Evolutionary conservation across 2,888 invertebrate genomes (phyloP).

Genomic region (Standfussiana lucernea): DNA sequence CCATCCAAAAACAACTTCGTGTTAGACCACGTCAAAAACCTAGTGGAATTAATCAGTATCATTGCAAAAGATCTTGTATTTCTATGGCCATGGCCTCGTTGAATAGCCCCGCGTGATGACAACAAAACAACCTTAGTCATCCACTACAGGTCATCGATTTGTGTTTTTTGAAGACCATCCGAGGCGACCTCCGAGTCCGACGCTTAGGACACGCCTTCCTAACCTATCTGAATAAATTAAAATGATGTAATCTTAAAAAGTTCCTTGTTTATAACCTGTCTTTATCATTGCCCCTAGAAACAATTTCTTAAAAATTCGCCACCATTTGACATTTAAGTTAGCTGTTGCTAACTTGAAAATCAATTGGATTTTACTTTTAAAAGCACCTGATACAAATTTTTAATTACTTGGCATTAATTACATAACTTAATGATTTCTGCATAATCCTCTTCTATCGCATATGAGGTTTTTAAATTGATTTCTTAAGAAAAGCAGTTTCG

Average conservation of each 20-base stretch:
- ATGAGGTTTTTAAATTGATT: not conserved
- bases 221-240: conserved; percentile 35
- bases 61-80: conserved; percentile 64
- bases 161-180: conserved; percentile 51
- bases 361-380: not conserved
- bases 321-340: not conserved
- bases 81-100: conserved; percentile 69
- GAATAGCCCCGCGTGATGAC: conserved; percentile 60
- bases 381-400: not conserved
- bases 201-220: conserved; percentile 25
- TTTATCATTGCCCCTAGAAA: not conserved
- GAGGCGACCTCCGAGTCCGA: conserved; percentile 19
- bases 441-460: not conserved
- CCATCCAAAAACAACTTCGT: not conserved
- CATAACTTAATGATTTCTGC: not conserved
- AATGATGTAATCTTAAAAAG: conserved; percentile 24
- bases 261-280: conserved; percentile 7
- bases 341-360: not conserved
- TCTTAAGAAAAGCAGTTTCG: not conserved
- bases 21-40: conserved; percentile 24
- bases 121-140: conserved; percentile 56
- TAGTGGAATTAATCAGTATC: conserved; percentile 43
- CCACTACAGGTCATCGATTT: conserved; percentile 38
- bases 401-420: not conserved
- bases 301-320: not conserved